A percentile compares a stretch with the other conserved stretches of the same genome.
These are phyloP conservation scores for Biston betularia DNA, from an alignment of 2,888 invertebrate species.

Conservation along the genomic window DNA sequence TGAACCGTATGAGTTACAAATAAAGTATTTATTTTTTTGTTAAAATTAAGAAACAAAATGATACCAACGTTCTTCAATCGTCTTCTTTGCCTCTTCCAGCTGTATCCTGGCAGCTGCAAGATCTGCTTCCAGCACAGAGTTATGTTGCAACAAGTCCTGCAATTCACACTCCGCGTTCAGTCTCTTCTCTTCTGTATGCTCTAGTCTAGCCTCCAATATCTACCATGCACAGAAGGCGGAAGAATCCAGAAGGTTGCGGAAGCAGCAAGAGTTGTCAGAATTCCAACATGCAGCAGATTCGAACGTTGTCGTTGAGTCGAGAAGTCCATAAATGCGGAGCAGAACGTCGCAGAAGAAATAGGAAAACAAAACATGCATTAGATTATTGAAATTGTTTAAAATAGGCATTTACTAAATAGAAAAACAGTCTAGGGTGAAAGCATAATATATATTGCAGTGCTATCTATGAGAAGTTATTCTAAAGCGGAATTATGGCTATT, in stretches of 20 bases:
- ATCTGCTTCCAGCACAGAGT: constrained; percentile 88
- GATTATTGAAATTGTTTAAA: constrained; percentile 43
- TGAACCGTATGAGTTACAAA: background rate
- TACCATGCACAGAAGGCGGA: constrained; percentile 61
- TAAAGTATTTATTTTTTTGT: background rate
- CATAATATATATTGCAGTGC: background rate
- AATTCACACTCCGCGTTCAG: constrained; percentile 86
- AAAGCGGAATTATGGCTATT: background rate
- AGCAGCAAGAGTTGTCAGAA: constrained; percentile 21
- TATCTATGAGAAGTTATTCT: background rate
- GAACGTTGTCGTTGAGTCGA: constrained; percentile 45
- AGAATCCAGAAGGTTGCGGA: constrained; percentile 44
- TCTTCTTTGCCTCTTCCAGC: constrained; percentile 68
- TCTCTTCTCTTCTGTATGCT: constrained; percentile 87
- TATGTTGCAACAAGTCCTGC: constrained; percentile 89
- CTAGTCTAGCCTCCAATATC: constrained; percentile 88
- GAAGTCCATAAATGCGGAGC: constrained; percentile 44
- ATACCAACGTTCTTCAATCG: constrained; percentile 75
- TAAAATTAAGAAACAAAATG: constrained; percentile 6
- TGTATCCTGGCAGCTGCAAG: constrained; percentile 82
- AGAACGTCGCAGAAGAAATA: constrained; percentile 55
- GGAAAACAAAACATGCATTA: constrained; percentile 79
- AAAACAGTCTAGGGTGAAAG: constrained; percentile 19
- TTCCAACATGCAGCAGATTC: constrained; percentile 46
- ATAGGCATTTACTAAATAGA: constrained; percentile 21